phyloP scores from a whole-genome alignment of 2,113 vertebrate species.

The Prolemur simus region DNA sequence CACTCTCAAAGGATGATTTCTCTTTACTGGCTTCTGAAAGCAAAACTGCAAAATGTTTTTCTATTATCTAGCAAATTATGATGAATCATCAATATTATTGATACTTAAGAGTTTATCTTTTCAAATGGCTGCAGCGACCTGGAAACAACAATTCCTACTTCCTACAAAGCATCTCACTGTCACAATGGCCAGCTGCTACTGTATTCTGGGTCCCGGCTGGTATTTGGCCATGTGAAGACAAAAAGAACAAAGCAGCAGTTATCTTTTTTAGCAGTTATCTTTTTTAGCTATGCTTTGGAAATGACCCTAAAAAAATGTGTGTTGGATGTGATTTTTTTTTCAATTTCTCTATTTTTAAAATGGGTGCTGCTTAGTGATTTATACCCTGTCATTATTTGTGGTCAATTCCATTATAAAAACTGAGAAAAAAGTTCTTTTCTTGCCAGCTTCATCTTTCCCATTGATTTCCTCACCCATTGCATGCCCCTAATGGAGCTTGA shows the following conservation, averaged over 20 bases:
- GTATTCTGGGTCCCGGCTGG: slow-evolving; percentile 37
- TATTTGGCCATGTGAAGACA: background rate
- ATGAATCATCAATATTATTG: slow-evolving; percentile 77
- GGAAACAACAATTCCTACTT: slow-evolving; percentile 54
- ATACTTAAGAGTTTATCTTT: slow-evolving; percentile 75
- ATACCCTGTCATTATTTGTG: slow-evolving; percentile 59
- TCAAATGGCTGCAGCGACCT: slow-evolving; percentile 45
- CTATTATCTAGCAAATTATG: slow-evolving; percentile 73
- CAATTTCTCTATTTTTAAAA: slow-evolving; percentile 66
- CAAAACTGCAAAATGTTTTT: slow-evolving; percentile 75
- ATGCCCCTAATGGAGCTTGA: slow-evolving; percentile 80
- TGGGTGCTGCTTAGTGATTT: slow-evolving; percentile 67
- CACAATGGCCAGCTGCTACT: background rate
- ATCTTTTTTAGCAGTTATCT: slow-evolving; percentile 36
- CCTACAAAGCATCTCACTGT: slow-evolving; percentile 53
- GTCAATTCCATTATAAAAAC: slow-evolving; percentile 60
- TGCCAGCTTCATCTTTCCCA: slow-evolving; percentile 74
- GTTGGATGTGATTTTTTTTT: slow-evolving; percentile 50
- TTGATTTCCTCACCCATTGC: slow-evolving; percentile 71
- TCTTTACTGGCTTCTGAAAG: slow-evolving; percentile 69
- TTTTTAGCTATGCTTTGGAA: slow-evolving; percentile 48
- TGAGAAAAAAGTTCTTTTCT: slow-evolving; percentile 69
- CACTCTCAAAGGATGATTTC: slow-evolving; percentile 18
- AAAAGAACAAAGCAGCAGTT: slow-evolving; percentile 40
- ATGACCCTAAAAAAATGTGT: slow-evolving; percentile 56